These are phyloP conservation scores for Nibea coibor DNA, from an alignment of 2,113 vertebrate genomes.

Conservation along the genomic window DNA sequence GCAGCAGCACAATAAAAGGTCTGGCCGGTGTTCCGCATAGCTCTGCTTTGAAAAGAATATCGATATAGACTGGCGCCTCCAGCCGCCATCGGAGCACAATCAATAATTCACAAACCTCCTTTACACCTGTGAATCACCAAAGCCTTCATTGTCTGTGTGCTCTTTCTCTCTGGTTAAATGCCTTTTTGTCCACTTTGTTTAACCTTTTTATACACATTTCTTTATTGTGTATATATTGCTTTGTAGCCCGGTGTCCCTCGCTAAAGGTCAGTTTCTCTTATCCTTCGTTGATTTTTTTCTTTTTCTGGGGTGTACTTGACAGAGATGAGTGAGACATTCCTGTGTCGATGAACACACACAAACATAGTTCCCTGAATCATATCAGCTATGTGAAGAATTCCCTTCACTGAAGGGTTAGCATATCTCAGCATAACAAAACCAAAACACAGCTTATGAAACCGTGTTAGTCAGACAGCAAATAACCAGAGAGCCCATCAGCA, in stretches of 20 bases:
- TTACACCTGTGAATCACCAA: slow-evolving; percentile 45
- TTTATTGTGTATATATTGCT: background rate
- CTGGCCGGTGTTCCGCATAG: background rate
- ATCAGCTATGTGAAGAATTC: slow-evolving; percentile 58
- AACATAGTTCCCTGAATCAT: slow-evolving; percentile 31
- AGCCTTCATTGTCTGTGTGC: slow-evolving; percentile 22
- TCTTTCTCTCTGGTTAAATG: slow-evolving; percentile 7
- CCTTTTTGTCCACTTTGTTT: slow-evolving; percentile 1
- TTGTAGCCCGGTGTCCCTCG: background rate
- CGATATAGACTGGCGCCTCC: slow-evolving; percentile 57
- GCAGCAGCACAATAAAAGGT: slow-evolving; percentile 50
- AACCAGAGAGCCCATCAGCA: background rate
- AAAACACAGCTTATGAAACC: slow-evolving; percentile 51
- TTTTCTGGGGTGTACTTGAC: background rate
- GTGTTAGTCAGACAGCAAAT: slow-evolving; percentile 16
- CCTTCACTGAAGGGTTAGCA: slow-evolving; percentile 30
- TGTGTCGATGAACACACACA: slow-evolving; percentile 20
- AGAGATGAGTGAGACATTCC: slow-evolving; percentile 46
- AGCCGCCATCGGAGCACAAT: slow-evolving; percentile 37
- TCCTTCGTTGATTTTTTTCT: background rate
- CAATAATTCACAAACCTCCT: slow-evolving; percentile 64
- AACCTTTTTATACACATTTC: background rate
- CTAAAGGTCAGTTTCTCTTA: background rate
- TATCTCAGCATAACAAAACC: slow-evolving; percentile 29
- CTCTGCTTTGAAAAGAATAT: slow-evolving; percentile 60